These are phyloP conservation scores for Halictus ligatus DNA, from an alignment of 2,888 invertebrate genomes.

Conservation along the genomic window DNA sequence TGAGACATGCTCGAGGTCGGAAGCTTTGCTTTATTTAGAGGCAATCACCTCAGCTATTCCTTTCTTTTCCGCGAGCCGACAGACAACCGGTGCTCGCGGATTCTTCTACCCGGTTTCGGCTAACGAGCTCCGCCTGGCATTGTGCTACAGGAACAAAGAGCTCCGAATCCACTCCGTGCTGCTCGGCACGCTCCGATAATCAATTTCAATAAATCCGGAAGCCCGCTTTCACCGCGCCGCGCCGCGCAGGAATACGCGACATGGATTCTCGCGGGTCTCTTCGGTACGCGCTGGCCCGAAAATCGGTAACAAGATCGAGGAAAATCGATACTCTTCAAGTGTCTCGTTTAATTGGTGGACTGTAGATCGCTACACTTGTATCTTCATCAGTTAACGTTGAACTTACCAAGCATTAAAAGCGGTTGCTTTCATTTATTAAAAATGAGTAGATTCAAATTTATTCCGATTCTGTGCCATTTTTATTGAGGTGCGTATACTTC, in stretches of 20 bases:
- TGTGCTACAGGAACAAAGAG: slow-evolving; percentile 11
- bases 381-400: not conserved
- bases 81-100: slow-evolving; percentile 10
- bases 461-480: not conserved
- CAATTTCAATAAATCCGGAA: slow-evolving; percentile 12
- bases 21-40: slow-evolving; percentile 15
- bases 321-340: not conserved
- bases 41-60: not conserved
- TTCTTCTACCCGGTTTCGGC: slow-evolving; percentile 7
- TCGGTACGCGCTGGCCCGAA: not conserved
- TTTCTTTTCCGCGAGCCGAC: slow-evolving; percentile 12
- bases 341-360: not conserved
- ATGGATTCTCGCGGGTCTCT: not conserved
- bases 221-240: not conserved
- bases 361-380: not conserved
- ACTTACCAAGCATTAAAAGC: not conserved
- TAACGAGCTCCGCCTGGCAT: slow-evolving; percentile 9
- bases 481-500: not conserved
- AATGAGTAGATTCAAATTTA: not conserved
- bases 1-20: not conserved
- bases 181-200: not conserved
- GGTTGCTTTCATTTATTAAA: not conserved
- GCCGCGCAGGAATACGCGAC: not conserved
- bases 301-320: not conserved
- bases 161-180: not conserved